Conservation (phyloP, 2,797 vertebrate species). For the Parambassis ranga region DNA sequence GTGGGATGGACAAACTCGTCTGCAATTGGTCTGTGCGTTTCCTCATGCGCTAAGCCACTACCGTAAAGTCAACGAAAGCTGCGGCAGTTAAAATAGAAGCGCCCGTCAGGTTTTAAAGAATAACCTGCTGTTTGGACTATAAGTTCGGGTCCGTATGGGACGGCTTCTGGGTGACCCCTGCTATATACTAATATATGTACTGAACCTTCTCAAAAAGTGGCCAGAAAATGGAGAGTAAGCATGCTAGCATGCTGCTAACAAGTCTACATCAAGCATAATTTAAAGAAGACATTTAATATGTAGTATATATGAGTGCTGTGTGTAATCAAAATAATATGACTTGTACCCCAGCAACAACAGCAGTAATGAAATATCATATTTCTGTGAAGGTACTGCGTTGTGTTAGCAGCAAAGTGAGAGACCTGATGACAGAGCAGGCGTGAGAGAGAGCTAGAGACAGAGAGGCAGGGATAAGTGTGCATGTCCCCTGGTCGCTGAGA, state of each 20-base stretch:
- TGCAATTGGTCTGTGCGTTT: too few species aligned
- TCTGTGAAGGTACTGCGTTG: conserved; percentile 23
- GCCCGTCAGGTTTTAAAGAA: too few species aligned
- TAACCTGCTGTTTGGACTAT: too few species aligned
- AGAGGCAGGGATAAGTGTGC: conserved; percentile 45
- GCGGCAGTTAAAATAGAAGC: too few species aligned
- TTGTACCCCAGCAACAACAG: conserved; percentile 20
- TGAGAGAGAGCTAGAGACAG: conserved; percentile 41
- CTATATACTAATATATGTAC: too few species aligned
- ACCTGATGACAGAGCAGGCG: conserved; percentile 25
- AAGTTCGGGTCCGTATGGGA: too few species aligned
- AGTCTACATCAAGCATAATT: background rate
- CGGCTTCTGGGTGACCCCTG: too few species aligned
- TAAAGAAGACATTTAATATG: too few species aligned
- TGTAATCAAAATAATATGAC: conserved; percentile 11
- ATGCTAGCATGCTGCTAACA: background rate
- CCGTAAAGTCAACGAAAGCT: too few species aligned
- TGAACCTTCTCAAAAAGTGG: background rate
- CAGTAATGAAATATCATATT: conserved; percentile 33
- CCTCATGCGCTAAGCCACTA: too few species aligned
- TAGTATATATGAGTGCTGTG: too few species aligned
- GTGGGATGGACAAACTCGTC: too few species aligned
- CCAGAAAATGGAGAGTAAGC: background rate
- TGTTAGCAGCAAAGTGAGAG: conserved; percentile 8
- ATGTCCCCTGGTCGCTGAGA: conserved; percentile 65